Evolutionary conservation across 2,888 invertebrate species (phyloP).

Genomic region (Amblyteles armatorius): DNA sequence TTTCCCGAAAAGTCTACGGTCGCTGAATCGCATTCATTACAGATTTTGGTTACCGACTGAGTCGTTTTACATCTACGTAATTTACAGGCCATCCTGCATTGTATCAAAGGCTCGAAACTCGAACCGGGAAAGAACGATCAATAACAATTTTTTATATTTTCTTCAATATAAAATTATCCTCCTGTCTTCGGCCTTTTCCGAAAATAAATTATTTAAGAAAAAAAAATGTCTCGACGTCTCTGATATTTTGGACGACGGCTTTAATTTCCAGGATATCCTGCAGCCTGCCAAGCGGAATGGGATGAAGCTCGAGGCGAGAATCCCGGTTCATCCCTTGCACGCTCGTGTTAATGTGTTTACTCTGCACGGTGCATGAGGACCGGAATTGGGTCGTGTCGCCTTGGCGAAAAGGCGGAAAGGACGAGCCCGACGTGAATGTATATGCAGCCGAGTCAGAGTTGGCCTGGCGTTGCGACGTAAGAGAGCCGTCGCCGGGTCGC

Average conservation of each 20-base stretch:
- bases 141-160: no score
- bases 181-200: background rate
- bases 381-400: constrained; percentile 60
- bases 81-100: no score
- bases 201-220: background rate
- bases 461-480: background rate
- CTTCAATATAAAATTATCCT: background rate
- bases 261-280: background rate
- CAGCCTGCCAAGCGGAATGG: background rate
- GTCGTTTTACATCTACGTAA: no score
- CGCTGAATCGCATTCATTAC: no score
- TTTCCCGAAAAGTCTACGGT: no score
- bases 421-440: constrained; percentile 56
- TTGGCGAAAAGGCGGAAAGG: constrained; percentile 39
- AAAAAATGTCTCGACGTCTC: no score
- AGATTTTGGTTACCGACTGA: no score
- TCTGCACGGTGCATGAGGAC: constrained; percentile 46
- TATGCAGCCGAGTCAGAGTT: constrained; percentile 36
- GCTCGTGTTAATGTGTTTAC: constrained; percentile 67
- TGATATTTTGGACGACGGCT: background rate
- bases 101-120: no score
- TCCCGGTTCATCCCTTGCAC: constrained; percentile 19
- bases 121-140: no score
- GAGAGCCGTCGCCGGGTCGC: background rate
- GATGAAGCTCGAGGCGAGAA: background rate